These are phyloP conservation scores for Coremacera marginata DNA, from an alignment of 2,888 invertebrate genomes.

Conservation along the genomic window DNA sequence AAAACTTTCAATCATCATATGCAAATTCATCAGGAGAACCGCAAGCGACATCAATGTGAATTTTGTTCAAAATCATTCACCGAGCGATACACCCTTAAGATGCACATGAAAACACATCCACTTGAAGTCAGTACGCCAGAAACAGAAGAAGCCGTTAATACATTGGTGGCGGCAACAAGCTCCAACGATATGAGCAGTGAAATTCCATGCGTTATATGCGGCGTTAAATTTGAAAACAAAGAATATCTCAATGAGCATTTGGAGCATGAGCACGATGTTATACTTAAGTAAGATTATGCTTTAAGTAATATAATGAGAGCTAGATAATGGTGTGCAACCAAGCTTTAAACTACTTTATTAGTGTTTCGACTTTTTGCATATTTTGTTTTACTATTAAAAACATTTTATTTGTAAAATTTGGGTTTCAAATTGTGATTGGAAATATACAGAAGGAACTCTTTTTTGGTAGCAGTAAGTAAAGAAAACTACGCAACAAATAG, in stretches of 20 bases:
- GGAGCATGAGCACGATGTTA: constrained; percentile 60
- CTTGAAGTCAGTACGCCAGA: constrained; percentile 52
- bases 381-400: not conserved
- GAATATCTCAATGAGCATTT: constrained; percentile 59
- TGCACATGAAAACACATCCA: constrained; percentile 62
- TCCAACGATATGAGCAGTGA: constrained; percentile 30
- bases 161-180: constrained; percentile 33
- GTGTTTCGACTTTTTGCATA: not conserved
- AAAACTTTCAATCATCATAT: constrained; percentile 65
- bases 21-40: constrained; percentile 62
- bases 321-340: not conserved
- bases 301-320: not conserved
- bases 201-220: constrained; percentile 58
- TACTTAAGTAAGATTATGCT: constrained; percentile 53
- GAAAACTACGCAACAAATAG: too few species aligned
- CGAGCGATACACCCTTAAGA: constrained; percentile 65
- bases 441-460: too few species aligned
- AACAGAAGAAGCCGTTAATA: constrained; percentile 57
- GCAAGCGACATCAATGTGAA: constrained; percentile 63
- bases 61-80: constrained; percentile 64
- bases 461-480: too few species aligned
- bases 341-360: not conserved
- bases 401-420: not conserved
- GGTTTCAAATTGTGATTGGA: too few species aligned
- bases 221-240: constrained; percentile 56